Evolutionary conservation across 1,140 invertebrate genomes (phyloP).

Genomic region (Papilio xuthus): DNA sequence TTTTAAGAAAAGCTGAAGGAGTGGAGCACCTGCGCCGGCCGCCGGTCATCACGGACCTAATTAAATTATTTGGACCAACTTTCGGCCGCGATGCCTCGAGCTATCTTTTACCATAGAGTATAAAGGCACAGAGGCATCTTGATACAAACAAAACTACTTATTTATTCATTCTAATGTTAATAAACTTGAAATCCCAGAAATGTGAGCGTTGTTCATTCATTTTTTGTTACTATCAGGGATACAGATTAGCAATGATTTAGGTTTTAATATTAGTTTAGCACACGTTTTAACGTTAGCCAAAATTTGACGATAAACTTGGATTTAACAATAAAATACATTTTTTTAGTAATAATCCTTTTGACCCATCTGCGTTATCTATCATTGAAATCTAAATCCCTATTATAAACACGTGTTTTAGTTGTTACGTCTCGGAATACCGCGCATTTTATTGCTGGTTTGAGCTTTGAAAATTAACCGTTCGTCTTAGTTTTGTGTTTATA

Average conservation of each 20-base stretch:
- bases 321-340: not conserved
- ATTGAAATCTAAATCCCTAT: conserved; percentile 33
- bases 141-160: conserved; percentile 41
- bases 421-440: conserved; percentile 38
- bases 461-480: conserved; percentile 48
- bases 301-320: too few species aligned
- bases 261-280: too few species aligned
- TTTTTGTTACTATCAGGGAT: too few species aligned
- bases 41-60: conserved; percentile 55
- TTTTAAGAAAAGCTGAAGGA: conserved; percentile 17
- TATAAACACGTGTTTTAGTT: conserved; percentile 49
- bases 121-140: not conserved
- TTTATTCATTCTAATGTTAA: not conserved
- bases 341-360: not conserved
- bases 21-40: conserved; percentile 45
- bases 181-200: not conserved
- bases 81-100: conserved; percentile 50
- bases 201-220: too few species aligned
- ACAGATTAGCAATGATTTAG: too few species aligned
- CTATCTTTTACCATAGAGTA: conserved; percentile 44
- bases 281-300: too few species aligned
- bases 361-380: conserved; percentile 38
- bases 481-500: conserved; percentile 37
- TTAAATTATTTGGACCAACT: conserved; percentile 66
- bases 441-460: conserved; percentile 45